phyloP scores from a whole-genome alignment of 1,140 invertebrate species.

The Drosophila tsacasi region DNA sequence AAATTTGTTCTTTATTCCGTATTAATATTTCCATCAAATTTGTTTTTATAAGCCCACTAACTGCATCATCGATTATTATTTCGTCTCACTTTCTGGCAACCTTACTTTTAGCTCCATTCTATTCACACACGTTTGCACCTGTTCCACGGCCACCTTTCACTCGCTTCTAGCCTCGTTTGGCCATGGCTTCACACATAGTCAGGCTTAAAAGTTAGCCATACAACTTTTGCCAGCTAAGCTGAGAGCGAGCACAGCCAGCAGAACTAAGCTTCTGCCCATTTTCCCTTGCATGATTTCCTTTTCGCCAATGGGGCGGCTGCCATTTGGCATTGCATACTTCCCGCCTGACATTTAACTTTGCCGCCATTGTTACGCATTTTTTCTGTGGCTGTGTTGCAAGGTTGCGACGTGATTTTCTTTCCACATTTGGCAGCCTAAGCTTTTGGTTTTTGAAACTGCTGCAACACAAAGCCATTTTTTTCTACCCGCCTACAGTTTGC shows the following conservation, averaged over 20 bases:
- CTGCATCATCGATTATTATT: slow-evolving; percentile 1
- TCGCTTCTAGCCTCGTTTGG: slow-evolving; percentile 1
- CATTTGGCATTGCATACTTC: slow-evolving; percentile 47
- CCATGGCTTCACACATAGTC: slow-evolving; percentile 24
- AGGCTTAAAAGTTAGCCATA: slow-evolving; percentile 53
- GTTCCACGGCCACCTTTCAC: not conserved
- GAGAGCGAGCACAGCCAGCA: slow-evolving; percentile 26
- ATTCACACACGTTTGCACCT: not conserved
- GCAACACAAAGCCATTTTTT: slow-evolving; percentile 35
- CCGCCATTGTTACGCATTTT: slow-evolving; percentile 59
- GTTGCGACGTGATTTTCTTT: slow-evolving; percentile 50
- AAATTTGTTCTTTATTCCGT: not conserved
- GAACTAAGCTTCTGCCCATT: slow-evolving; percentile 25
- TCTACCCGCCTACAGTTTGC: slow-evolving; percentile 12
- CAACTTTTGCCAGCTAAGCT: slow-evolving; percentile 48
- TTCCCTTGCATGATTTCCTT: not conserved
- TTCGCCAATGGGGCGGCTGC: slow-evolving; percentile 5
- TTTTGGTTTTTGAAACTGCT: slow-evolving; percentile 27
- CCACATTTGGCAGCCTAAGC: slow-evolving; percentile 32
- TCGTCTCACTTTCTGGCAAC: not conserved
- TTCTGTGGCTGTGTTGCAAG: slow-evolving; percentile 27
- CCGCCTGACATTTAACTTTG: slow-evolving; percentile 55
- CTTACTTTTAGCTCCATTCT: not conserved
- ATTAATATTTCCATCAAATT: not conserved
- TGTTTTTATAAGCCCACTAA: not conserved